These are phyloP conservation scores for Prunella fulvescens DNA, from an alignment of 2,113 vertebrate species.

Conservation along the genomic window DNA sequence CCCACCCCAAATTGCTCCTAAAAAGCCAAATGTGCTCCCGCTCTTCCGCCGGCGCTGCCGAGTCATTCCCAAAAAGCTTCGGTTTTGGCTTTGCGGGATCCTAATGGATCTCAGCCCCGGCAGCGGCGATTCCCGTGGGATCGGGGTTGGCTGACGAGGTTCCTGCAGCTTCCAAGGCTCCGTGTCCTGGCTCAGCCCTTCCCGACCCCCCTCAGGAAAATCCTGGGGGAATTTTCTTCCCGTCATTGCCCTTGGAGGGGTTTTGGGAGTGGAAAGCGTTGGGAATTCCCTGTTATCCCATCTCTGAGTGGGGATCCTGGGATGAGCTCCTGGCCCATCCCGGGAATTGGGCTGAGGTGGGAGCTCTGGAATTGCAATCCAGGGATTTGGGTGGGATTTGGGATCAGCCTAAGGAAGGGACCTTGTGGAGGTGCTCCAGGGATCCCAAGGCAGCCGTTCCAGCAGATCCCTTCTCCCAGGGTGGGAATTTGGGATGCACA, in stretches of 20 bases:
- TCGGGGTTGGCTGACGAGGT: accelerated
- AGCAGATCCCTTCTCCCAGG: not conserved
- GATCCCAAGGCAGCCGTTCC: no score
- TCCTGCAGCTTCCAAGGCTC: not conserved
- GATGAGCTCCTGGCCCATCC: not conserved
- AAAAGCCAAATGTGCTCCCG: not conserved
- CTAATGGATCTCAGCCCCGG: not conserved
- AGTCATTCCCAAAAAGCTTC: not conserved
- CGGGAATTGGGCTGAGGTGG: accelerated
- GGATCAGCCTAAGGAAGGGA: accelerated
- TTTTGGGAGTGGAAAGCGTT: accelerated
- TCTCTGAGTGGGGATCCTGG: accelerated
- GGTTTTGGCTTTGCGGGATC: not conserved
- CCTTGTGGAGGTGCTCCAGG: accelerated
- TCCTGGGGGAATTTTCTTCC: not conserved
- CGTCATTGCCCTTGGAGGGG: accelerated
- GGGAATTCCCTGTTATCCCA: not conserved
- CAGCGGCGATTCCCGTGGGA: not conserved
- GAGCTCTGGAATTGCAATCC: not conserved
- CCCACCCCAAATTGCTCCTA: not conserved
- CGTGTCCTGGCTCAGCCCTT: accelerated
- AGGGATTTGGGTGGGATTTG: not conserved
- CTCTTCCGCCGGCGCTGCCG: not conserved
- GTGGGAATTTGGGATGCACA: accelerated
- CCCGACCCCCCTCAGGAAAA: not conserved